These are phyloP conservation scores for Sinocyclocheilus anshuiensis DNA, from an alignment of 2,113 vertebrate genomes.

Conservation along the genomic window DNA sequence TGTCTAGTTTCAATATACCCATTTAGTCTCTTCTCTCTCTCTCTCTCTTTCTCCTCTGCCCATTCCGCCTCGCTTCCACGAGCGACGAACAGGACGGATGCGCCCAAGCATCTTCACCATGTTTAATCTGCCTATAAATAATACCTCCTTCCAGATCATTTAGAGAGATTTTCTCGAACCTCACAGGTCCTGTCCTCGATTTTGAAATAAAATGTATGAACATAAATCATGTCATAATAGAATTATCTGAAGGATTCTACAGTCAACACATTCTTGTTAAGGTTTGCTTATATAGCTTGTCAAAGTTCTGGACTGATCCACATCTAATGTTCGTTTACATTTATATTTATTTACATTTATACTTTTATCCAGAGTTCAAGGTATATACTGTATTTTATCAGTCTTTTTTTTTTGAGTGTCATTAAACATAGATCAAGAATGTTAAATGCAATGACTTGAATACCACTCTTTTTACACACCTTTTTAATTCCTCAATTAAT, in stretches of 20 bases:
- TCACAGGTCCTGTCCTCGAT: neutral
- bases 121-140: neutral
- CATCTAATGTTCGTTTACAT: neutral
- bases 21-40: slow-evolving; percentile 52
- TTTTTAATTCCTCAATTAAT: neutral
- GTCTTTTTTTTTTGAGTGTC: too few species aligned
- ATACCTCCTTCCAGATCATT: neutral
- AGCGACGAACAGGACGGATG: slow-evolving; percentile 8
- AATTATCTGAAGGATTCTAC: neutral
- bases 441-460: too few species aligned
- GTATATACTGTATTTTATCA: too few species aligned
- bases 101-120: slow-evolving; percentile 16
- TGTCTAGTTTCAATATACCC: slow-evolving; percentile 62
- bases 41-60: slow-evolving; percentile 45
- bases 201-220: neutral
- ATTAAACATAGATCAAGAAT: too few species aligned
- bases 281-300: neutral
- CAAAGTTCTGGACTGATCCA: neutral
- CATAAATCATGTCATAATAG: neutral
- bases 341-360: neutral
- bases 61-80: slow-evolving; percentile 36
- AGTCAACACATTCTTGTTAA: neutral
- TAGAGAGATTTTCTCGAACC: neutral
- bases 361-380: neutral
- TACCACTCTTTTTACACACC: neutral